phyloP scores from a whole-genome alignment of 2,113 vertebrate species.

The Dipodomys stephensi region DNA sequence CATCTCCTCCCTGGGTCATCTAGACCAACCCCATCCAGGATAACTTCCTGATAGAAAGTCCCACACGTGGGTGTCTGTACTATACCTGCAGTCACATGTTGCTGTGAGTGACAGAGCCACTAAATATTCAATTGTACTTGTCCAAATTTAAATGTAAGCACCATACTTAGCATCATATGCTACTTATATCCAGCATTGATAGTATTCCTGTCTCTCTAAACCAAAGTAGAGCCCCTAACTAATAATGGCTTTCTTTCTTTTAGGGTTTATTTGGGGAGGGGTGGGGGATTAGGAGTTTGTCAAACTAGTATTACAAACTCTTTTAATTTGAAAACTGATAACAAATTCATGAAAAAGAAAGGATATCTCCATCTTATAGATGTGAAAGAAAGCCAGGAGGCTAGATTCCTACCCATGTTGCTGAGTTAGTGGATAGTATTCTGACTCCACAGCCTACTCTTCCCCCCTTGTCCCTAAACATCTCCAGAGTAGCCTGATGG shows the following conservation, averaged over 20 bases:
- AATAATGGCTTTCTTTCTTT: neutral
- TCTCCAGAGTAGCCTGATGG: slow-evolving; percentile 63
- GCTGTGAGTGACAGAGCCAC: neutral
- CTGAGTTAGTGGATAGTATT: accelerated
- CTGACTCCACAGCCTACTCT: neutral
- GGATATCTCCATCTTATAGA: neutral
- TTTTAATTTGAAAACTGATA: neutral
- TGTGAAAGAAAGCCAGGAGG: neutral
- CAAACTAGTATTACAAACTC: neutral
- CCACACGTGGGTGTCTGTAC: neutral
- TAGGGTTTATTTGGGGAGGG: neutral
- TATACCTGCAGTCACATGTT: accelerated
- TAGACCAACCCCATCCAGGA: neutral
- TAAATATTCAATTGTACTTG: neutral
- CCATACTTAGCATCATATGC: neutral
- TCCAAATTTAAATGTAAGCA: neutral
- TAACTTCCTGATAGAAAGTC: neutral
- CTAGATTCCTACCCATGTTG: neutral
- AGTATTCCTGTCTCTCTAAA: neutral
- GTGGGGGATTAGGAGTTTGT: too few species aligned
- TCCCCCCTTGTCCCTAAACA: neutral
- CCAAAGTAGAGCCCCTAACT: neutral
- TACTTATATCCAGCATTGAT: neutral
- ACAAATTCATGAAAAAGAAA: neutral
- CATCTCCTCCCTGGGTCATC: neutral